phyloP scores from a whole-genome alignment of 2,797 vertebrate genomes.

The Chloroceryle amazona region DNA sequence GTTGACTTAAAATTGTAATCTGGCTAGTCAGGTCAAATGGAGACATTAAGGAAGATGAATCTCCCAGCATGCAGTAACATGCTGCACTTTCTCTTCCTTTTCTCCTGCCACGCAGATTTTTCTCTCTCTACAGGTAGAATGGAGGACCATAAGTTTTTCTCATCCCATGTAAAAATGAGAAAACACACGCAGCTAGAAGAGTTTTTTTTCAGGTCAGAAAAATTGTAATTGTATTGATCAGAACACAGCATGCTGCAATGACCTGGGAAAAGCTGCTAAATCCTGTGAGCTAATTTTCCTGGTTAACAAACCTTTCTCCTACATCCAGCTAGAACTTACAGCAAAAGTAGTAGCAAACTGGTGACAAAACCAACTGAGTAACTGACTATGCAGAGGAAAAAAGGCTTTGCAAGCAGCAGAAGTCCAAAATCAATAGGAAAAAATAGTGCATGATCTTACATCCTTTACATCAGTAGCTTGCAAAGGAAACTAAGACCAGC shows the following conservation, averaged over 20 bases:
- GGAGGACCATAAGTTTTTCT: not conserved
- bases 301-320: not conserved
- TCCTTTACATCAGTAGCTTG: not conserved
- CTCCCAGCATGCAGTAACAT: not conserved
- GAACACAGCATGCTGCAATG: fast-evolving
- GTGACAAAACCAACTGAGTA: not conserved
- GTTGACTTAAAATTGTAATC: not conserved
- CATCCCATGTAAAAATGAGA: not conserved
- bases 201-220: not conserved
- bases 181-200: not conserved
- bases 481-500: not conserved
- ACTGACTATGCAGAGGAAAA: not conserved
- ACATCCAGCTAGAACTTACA: not conserved
- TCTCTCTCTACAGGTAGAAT: not conserved
- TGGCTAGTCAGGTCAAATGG: not conserved
- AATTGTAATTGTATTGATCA: not conserved
- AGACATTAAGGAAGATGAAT: not conserved
- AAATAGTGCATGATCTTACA: not conserved
- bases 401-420: not conserved
- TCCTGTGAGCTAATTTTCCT: not conserved
- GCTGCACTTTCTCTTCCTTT: not conserved
- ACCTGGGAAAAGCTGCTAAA: not conserved
- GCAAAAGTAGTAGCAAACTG: not conserved
- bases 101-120: not conserved
- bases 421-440: not conserved